Evolutionary conservation across 2,113 vertebrate genomes (phyloP).

Genomic region (Semnornis frantzii): DNA sequence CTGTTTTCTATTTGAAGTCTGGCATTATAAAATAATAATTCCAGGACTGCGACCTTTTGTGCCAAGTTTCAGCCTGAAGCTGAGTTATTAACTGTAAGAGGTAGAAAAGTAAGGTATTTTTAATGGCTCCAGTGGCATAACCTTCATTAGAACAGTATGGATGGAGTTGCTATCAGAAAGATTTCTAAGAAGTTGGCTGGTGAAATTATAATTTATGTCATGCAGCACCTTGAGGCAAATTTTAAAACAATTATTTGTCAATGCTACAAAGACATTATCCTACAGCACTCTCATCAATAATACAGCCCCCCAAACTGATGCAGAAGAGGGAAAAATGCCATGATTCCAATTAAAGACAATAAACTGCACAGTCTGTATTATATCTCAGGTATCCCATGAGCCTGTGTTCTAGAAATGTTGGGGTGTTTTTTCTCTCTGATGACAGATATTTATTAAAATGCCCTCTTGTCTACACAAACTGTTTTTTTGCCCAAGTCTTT

Average conservation of each 20-base stretch:
- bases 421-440: background rate
- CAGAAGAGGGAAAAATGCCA: background rate
- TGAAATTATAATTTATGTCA: constrained; percentile 55
- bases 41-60: background rate
- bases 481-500: constrained; percentile 38
- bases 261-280: constrained; percentile 48
- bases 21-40: constrained; percentile 24
- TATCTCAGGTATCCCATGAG: constrained; percentile 24
- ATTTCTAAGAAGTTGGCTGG: constrained; percentile 19
- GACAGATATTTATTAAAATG: constrained; percentile 31
- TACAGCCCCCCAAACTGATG: constrained; percentile 1
- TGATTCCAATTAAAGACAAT: constrained; percentile 49
- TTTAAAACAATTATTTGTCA: constrained; percentile 72
- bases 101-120: constrained; percentile 18
- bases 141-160: constrained; percentile 24
- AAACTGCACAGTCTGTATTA: background rate
- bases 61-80: constrained; percentile 28
- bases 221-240: constrained; percentile 59
- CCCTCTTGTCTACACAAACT: constrained; percentile 30
- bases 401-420: constrained; percentile 5
- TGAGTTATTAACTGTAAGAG: constrained; percentile 43
- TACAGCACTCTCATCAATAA: constrained; percentile 52
- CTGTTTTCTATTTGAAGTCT: constrained; percentile 3
- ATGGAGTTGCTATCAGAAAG: background rate
- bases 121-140: background rate